Conservation (phyloP, 2,797 vertebrate genomes). For the Paramormyrops hopkinsi region DNA sequence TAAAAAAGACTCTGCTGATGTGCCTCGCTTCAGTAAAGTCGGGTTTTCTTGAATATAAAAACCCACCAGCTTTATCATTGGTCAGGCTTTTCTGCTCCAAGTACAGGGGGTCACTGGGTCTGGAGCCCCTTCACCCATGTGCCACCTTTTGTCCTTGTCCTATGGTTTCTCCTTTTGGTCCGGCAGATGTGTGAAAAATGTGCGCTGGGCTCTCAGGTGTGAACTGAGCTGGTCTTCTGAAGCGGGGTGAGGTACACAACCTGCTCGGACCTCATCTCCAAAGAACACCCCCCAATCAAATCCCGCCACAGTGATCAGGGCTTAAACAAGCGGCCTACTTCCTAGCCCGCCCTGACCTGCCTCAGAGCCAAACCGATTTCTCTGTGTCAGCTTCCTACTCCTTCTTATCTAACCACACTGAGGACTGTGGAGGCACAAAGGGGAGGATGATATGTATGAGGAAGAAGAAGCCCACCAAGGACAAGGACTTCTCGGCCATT, state of each 20-base stretch:
- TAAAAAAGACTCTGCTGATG: background rate
- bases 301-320: background rate
- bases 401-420: background rate
- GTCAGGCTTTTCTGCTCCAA: background rate
- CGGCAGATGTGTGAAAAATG: slow-evolving; percentile 27
- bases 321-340: background rate
- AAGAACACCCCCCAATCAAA: background rate
- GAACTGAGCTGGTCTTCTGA: background rate
- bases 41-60: background rate
- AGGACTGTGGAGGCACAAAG: background rate
- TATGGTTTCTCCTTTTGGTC: background rate
- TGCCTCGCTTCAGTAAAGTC: background rate
- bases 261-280: background rate
- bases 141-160: background rate
- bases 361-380: background rate
- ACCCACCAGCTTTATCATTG: background rate
- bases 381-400: background rate
- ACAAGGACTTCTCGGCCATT: slow-evolving; percentile 62
- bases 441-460: slow-evolving; percentile 65
- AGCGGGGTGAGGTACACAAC: background rate
- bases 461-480: slow-evolving; percentile 54
- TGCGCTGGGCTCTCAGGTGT: slow-evolving; percentile 15
- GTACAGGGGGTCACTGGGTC: background rate
- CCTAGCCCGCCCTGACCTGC: background rate
- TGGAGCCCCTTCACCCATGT: background rate